Evolutionary conservation across 53 echinoderm and acorn worm species (phyloP).

Genomic region (Arbacia lixula): DNA sequence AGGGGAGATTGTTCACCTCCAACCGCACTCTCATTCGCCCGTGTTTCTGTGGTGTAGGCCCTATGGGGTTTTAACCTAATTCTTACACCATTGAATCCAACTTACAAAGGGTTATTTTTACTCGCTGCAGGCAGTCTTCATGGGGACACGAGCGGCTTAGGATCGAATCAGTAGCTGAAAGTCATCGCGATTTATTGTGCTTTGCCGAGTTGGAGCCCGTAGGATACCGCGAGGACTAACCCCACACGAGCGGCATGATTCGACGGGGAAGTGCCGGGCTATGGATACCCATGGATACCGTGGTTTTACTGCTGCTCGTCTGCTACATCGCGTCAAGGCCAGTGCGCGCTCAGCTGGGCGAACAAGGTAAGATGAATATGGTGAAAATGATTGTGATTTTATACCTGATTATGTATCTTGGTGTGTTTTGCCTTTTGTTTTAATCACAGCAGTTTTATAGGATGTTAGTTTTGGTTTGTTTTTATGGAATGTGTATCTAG

Average conservation of each 20-base stretch:
- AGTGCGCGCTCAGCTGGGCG: not conserved
- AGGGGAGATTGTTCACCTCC: constrained; percentile 47
- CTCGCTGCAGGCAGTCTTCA: constrained; percentile 57
- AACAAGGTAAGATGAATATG: not conserved
- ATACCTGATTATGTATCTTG: too few relatives aligned
- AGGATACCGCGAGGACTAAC: constrained; percentile 33
- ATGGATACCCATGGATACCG: constrained; percentile 9
- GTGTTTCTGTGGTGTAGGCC: constrained; percentile 29
- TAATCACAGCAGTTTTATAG: too few relatives aligned
- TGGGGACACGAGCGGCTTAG: constrained; percentile 54
- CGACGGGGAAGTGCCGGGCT: constrained; percentile 34
- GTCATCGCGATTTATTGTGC: constrained; percentile 39
- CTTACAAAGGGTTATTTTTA: constrained; percentile 58
- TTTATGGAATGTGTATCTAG: too few relatives aligned
- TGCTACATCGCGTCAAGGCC: constrained; percentile 1
- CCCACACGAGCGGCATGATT: constrained; percentile 7
- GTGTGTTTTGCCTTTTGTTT: too few relatives aligned
- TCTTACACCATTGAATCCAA: constrained; percentile 41
- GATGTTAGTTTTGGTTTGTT: too few relatives aligned
- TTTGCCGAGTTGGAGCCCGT: constrained; percentile 14
- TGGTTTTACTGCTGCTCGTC: not conserved
- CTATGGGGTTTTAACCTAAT: constrained; percentile 49
- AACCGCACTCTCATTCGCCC: not conserved
- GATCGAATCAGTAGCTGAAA: constrained; percentile 38
- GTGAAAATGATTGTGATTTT: not conserved